Evolutionary conservation across 2,888 invertebrate species (phyloP).

Genomic region (Acanthopleura granulata): DNA sequence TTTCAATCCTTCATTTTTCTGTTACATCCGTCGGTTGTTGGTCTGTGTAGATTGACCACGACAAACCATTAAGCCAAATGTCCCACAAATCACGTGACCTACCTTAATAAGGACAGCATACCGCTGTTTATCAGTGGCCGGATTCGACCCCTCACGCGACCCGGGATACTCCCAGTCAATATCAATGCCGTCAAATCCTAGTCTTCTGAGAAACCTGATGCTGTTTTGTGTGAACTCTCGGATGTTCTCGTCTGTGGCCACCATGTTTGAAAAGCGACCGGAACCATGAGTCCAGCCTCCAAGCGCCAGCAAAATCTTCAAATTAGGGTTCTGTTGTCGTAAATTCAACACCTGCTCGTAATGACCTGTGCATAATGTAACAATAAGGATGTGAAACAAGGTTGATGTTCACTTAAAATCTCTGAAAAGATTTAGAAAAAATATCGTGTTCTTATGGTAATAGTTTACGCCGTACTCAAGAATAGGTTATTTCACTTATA

Average conservation of each 20-base stretch:
- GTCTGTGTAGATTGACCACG: too few relatives aligned
- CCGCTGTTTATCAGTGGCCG: conserved; percentile 44
- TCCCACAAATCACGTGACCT: not conserved
- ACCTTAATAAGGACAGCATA: conserved; percentile 41
- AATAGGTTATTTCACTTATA: too few relatives aligned
- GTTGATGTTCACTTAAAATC: too few relatives aligned
- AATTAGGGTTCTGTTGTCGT: conserved; percentile 70
- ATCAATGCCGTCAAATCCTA: conserved; percentile 86
- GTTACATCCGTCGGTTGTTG: too few relatives aligned
- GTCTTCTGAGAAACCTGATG: conserved; percentile 38
- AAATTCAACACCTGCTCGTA: conserved; percentile 21
- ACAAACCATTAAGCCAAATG: too few relatives aligned
- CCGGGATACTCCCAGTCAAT: conserved; percentile 93
- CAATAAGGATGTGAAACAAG: too few relatives aligned
- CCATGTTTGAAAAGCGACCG: conserved; percentile 69
- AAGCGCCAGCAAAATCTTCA: conserved; percentile 85
- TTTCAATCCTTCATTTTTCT: too few relatives aligned
- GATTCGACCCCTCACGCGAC: conserved; percentile 41
- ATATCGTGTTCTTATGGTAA: too few relatives aligned
- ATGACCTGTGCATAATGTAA: conserved; percentile 16
- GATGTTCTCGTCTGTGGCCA: conserved; percentile 33
- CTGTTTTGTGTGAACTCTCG: conserved; percentile 28
- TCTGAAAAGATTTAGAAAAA: too few relatives aligned
- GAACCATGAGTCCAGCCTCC: conserved; percentile 96
- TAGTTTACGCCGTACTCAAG: too few relatives aligned